A percentile compares a stretch with the other conserved stretches of the same genome.
Evolutionary conservation across 2,888 invertebrate species (phyloP).

Genomic region (Thera obeliscata): DNA sequence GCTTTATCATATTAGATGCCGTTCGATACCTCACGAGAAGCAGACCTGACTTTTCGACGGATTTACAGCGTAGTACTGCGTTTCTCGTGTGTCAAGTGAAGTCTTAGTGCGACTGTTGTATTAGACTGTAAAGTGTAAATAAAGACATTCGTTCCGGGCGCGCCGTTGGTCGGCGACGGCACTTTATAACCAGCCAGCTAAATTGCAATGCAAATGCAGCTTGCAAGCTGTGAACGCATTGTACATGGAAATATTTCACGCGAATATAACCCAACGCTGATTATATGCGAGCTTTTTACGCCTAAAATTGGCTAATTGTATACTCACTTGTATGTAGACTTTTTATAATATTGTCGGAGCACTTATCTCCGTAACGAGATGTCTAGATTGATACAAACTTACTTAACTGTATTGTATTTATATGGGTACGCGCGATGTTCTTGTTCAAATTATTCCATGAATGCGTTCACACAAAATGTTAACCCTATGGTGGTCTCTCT

Average conservation of each 20-base stretch:
- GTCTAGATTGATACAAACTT: neutral
- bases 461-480: slow-evolving; percentile 4
- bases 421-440: neutral
- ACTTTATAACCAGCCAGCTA: slow-evolving; percentile 12
- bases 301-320: neutral
- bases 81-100: neutral
- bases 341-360: neutral
- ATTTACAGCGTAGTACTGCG: slow-evolving; percentile 7
- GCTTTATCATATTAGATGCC: slow-evolving; percentile 19
- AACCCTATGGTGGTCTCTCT: slow-evolving; percentile 34
- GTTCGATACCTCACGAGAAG: slow-evolving; percentile 18
- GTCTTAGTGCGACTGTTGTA: slow-evolving; percentile 17
- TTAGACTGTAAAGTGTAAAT: slow-evolving; percentile 21
- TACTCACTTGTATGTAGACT: neutral
- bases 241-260: slow-evolving; percentile 1
- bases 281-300: neutral
- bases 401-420: neutral
- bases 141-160: slow-evolving; percentile 18
- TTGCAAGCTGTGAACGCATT: slow-evolving; percentile 14
- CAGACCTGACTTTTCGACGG: slow-evolving; percentile 5
- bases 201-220: slow-evolving; percentile 19
- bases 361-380: neutral
- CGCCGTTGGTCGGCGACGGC: slow-evolving; percentile 12
- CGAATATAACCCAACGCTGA: neutral
- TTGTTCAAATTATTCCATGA: slow-evolving; percentile 4